Conservation (phyloP, 2,113 vertebrate genomes). For the Zeus faber region DNA sequence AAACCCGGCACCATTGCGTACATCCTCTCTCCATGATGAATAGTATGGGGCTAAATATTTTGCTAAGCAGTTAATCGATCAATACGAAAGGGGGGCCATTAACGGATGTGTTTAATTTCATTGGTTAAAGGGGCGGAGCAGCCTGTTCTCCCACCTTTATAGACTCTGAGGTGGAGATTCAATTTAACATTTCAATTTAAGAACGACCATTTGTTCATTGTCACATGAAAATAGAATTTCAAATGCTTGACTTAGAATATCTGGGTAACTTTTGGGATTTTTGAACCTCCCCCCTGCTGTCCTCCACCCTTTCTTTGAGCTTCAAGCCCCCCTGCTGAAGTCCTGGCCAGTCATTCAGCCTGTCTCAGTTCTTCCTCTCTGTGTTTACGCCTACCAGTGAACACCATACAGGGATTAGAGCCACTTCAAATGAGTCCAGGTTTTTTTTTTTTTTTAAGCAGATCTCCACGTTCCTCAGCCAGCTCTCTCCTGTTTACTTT, state of each 20-base stretch:
- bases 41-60: slow-evolving; percentile 58
- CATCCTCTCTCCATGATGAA: slow-evolving; percentile 64
- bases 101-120: slow-evolving; percentile 66
- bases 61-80: slow-evolving; percentile 70
- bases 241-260: no score
- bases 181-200: no score
- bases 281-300: neutral
- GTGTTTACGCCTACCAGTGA: slow-evolving; percentile 22
- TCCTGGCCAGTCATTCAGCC: slow-evolving; percentile 18
- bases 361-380: slow-evolving; percentile 30
- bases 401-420: slow-evolving; percentile 41
- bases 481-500: slow-evolving; percentile 29
- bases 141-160: slow-evolving; percentile 19
- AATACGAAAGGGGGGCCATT: slow-evolving; percentile 60
- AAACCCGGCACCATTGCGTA: slow-evolving; percentile 53
- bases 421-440: slow-evolving; percentile 41
- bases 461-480: slow-evolving; percentile 28
- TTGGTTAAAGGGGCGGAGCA: slow-evolving; percentile 43
- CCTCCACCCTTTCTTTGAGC: slow-evolving; percentile 4
- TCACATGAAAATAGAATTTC: no score
- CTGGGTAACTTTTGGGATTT: no score
- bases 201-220: no score
- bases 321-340: slow-evolving; percentile 6
- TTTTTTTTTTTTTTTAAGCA: slow-evolving; percentile 12
- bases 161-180: neutral